phyloP scores from a whole-genome alignment of 2,797 vertebrate genomes.

The Serranus cabrilla region DNA sequence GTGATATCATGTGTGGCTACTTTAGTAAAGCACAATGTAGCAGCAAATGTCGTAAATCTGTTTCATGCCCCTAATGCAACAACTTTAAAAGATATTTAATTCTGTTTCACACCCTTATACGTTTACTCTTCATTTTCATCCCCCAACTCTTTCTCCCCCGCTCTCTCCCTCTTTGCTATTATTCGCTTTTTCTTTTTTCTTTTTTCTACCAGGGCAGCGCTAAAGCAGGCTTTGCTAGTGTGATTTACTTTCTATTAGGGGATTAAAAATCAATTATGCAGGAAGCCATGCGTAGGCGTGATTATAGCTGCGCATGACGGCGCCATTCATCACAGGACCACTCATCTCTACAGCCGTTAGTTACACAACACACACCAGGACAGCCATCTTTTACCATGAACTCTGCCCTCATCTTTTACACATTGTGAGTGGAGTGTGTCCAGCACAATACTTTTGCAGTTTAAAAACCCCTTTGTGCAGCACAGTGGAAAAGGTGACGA shows the following conservation, averaged over 20 bases:
- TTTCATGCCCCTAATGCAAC: conserved; percentile 21
- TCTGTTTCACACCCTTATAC: conserved; percentile 46
- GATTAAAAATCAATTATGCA: conserved; percentile 92
- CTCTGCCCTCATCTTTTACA: conserved; percentile 77
- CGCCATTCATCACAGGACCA: conserved; percentile 87
- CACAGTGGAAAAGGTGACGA: conserved; percentile 3
- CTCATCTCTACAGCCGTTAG: conserved; percentile 84
- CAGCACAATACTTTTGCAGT: conserved; percentile 42
- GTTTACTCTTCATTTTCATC: conserved; percentile 63
- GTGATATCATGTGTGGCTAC: conserved; percentile 27
- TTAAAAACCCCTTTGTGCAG: conserved; percentile 12
- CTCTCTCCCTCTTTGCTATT: conserved; percentile 54
- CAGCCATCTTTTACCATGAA: conserved; percentile 75
- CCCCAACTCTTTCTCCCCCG: conserved; percentile 25
- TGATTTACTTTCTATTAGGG: conserved; percentile 90
- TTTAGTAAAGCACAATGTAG: conserved; percentile 9
- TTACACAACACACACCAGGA: conserved; percentile 80
- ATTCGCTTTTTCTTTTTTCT: conserved; percentile 53
- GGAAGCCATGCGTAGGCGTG: conserved; percentile 88
- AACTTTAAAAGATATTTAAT: conserved; percentile 51
- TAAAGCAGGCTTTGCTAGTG: conserved; percentile 82
- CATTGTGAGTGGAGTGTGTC: conserved; percentile 56
- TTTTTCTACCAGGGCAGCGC: conserved; percentile 43
- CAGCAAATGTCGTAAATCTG: conserved; percentile 28
- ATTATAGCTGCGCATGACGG: conserved; percentile 85